Conservation (phyloP, 1,140 invertebrate genomes). For the Hylaeus anthracinus region DNA sequence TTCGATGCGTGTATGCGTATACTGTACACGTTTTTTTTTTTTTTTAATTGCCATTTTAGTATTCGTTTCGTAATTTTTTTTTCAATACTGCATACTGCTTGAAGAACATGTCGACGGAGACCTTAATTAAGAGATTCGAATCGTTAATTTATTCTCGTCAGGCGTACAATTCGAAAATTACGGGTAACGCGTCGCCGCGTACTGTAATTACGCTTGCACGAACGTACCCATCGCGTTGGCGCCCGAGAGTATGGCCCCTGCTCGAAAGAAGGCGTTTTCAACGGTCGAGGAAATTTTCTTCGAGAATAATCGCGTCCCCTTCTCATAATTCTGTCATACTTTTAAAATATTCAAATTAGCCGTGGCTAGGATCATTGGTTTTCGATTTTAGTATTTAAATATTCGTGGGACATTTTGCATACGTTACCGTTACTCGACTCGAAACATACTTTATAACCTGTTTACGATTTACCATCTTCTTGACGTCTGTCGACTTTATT, state of each 20-base stretch:
- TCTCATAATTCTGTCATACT: too few species aligned
- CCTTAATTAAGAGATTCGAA: not conserved
- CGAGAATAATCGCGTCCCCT: too few species aligned
- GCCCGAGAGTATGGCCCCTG: not conserved
- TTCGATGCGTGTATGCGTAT: not conserved
- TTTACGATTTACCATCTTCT: too few species aligned
- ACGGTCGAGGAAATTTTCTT: not conserved
- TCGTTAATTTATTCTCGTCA: slow-evolving; percentile 25
- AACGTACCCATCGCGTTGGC: not conserved
- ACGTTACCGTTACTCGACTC: not conserved
- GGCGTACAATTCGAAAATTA: slow-evolving; percentile 10
- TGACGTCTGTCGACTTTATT: not conserved
- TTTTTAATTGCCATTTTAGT: not conserved
- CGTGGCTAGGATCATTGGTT: too few species aligned
- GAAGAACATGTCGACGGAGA: slow-evolving; percentile 26
- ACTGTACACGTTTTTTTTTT: not conserved
- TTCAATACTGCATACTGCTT: not conserved
- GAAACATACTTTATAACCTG: too few species aligned
- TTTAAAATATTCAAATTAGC: too few species aligned
- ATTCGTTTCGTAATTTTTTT: not conserved
- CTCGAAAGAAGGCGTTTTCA: slow-evolving; percentile 7
- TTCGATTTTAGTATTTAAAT: too few species aligned
- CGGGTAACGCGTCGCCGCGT: slow-evolving; percentile 23
- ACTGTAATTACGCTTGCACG: slow-evolving; percentile 16
- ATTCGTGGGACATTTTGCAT: too few species aligned